phyloP scores from a whole-genome alignment of 2,797 vertebrate genomes.

The Myripristis jacobus region DNA sequence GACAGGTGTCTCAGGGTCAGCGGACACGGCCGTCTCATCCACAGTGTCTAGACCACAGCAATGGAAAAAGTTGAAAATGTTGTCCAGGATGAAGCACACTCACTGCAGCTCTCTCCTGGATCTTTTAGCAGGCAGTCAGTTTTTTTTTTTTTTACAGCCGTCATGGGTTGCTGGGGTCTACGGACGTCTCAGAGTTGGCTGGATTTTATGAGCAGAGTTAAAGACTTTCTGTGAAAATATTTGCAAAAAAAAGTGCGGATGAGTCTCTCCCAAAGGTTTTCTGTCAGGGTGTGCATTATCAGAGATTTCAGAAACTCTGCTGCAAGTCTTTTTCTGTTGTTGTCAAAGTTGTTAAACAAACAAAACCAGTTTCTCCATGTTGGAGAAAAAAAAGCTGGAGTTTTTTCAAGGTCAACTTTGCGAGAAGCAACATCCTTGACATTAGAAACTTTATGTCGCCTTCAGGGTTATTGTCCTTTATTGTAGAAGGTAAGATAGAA shows the following conservation, averaged over 20 bases:
- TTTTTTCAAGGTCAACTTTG: not conserved
- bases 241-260: too few species aligned
- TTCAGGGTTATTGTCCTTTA: not conserved
- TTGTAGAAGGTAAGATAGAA: constrained; percentile 9
- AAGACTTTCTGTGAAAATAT: not conserved
- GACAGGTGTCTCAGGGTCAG: constrained; percentile 50
- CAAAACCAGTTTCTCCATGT: too few species aligned
- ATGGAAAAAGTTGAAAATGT: not conserved
- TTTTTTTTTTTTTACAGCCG: not conserved
- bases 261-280: not conserved
- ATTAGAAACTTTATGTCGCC: not conserved
- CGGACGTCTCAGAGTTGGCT: not conserved
- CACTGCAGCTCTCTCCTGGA: not conserved
- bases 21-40: not conserved
- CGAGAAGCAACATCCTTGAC: not conserved
- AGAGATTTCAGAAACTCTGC: not conserved
- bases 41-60: not conserved
- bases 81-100: not conserved
- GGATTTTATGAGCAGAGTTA: not conserved
- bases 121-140: not conserved
- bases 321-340: not conserved
- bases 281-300: not conserved
- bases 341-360: too few species aligned
- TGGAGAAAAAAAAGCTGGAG: too few species aligned
- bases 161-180: not conserved